Evolutionary conservation across 1,140 invertebrate genomes (phyloP).

Genomic region (Megathymus violae): DNA sequence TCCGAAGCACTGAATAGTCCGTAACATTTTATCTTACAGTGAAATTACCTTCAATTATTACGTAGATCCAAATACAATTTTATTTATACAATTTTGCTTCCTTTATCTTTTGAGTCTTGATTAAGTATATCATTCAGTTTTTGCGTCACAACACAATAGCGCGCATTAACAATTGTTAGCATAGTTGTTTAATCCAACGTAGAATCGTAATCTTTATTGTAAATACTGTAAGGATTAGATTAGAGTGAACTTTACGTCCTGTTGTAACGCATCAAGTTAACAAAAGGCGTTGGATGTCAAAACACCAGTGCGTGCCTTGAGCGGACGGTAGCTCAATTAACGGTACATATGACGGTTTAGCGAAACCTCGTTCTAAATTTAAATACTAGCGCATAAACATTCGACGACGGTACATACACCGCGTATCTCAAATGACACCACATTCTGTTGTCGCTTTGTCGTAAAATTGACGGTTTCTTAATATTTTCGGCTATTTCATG

Average conservation of each 20-base stretch:
- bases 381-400: conserved; percentile 57
- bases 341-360: conserved; percentile 63
- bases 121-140: conserved; percentile 19
- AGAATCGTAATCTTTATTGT: neutral
- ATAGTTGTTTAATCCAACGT: neutral
- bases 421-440: neutral
- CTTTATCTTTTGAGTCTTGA: conserved; percentile 19
- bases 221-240: conserved; percentile 4
- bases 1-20: no score
- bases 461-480: no score
- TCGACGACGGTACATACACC: conserved; percentile 19
- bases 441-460: no score
- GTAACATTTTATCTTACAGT: no score
- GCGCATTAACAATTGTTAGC: conserved; percentile 17
- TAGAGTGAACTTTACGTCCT: neutral
- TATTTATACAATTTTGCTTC: neutral
- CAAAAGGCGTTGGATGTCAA: conserved; percentile 20
- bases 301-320: conserved; percentile 50
- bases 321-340: conserved; percentile 66
- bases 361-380: conserved; percentile 61
- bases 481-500: no score
- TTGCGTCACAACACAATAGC: conserved; percentile 14
- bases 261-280: conserved; percentile 7
- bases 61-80: conserved; percentile 1
- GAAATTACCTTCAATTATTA: no score